phyloP scores from a whole-genome alignment of 2,113 vertebrate genomes.

The Zeus faber region DNA sequence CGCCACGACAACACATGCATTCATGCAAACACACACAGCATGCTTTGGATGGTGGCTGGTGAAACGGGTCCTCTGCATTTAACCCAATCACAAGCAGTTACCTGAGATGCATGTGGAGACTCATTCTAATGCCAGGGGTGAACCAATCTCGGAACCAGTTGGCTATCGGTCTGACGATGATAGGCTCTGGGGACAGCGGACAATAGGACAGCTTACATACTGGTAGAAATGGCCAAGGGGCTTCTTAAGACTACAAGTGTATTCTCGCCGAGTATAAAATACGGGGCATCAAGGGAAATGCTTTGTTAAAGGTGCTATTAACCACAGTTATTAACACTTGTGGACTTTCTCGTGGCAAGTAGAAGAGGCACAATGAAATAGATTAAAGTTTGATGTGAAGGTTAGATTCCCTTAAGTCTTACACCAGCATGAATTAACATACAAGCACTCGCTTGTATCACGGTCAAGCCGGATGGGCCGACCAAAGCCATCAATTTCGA shows the following conservation, averaged over 20 bases:
- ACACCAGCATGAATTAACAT: not conserved
- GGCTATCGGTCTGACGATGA: no score
- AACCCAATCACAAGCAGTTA: no score
- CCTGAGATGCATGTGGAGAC: no score
- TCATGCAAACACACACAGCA: not conserved
- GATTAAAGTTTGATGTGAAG: not conserved
- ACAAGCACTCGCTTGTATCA: not conserved
- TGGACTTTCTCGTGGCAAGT: no score
- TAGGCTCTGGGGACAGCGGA: not conserved
- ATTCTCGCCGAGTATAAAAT: not conserved
- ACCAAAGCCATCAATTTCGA: not conserved
- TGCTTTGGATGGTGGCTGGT: not conserved
- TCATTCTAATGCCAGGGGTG: no score
- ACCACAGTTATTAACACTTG: not conserved
- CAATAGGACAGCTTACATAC: not conserved
- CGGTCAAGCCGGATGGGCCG: not conserved
- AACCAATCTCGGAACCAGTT: no score
- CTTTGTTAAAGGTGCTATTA: not conserved
- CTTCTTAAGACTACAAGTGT: no score
- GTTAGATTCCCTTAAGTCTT: not conserved
- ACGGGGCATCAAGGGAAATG: not conserved
- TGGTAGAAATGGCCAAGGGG: conserved; percentile 2
- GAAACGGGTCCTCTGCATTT: no score
- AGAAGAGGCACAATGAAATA: no score
- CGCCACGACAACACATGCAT: no score